These are phyloP conservation scores for Danio jaintianensis DNA, from an alignment of 2,797 vertebrate species.

Conservation along the genomic window DNA sequence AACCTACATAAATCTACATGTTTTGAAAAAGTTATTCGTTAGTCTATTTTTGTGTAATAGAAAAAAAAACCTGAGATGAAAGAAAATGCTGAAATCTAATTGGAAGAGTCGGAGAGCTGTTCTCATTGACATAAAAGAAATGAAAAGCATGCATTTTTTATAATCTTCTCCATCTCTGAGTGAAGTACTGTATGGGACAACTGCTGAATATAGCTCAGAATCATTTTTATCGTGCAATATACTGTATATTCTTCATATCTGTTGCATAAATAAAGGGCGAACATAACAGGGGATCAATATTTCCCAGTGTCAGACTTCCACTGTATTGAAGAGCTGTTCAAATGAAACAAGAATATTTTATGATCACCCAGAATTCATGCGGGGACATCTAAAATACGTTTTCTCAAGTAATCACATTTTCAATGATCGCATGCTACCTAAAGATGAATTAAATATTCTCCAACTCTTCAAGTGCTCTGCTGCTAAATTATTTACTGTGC, in stretches of 20 bases:
- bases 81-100: conserved; percentile 46
- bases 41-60: conserved; percentile 7
- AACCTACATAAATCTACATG: conserved; percentile 21
- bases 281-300: conserved; percentile 4
- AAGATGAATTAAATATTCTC: conserved; percentile 51
- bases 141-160: conserved; percentile 55
- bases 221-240: conserved; percentile 35
- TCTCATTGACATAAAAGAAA: conserved; percentile 53
- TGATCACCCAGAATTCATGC: conserved; percentile 1
- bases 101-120: conserved; percentile 24
- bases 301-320: neutral
- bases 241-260: conserved; percentile 46
- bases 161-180: conserved; percentile 47
- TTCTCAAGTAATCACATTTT: conserved; percentile 45
- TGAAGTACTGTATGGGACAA: conserved; percentile 48
- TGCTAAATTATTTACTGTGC: conserved; percentile 57
- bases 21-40: conserved; percentile 5
- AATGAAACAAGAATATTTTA: conserved; percentile 13
- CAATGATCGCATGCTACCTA: conserved; percentile 22
- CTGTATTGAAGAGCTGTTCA: neutral
- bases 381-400: neutral
- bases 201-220: conserved; percentile 43
- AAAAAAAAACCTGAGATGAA: conserved; percentile 27
- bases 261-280: conserved; percentile 18
- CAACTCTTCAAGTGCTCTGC: conserved; percentile 50